Percentiles rank a stretch among this genome's conserved stretches.
Evolutionary conservation across 2,888 invertebrate species (phyloP).

Genomic region (Dusona sp.): DNA sequence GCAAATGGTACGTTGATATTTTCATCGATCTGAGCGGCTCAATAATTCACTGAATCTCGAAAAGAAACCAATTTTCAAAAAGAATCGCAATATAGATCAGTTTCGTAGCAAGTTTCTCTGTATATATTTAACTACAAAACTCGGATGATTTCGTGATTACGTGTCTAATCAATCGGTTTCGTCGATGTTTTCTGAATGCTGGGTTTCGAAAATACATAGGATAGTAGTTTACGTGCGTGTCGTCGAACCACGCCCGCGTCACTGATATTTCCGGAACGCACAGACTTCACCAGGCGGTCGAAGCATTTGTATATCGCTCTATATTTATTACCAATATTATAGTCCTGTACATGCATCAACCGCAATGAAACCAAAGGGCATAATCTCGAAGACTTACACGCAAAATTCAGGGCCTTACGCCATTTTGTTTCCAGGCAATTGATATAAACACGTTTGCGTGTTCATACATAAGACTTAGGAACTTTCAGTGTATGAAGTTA

Average conservation of each 20-base stretch:
- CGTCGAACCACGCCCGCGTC: conserved; percentile 59
- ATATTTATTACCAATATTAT: neutral
- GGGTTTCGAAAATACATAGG: conserved; percentile 36
- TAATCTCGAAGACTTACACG: neutral
- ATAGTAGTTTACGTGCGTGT: conserved; percentile 57
- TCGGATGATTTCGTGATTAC: neutral
- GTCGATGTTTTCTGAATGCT: neutral
- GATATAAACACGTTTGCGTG: conserved; percentile 3
- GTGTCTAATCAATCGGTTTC: neutral
- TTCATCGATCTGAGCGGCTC: neutral
- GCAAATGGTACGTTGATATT: too few relatives aligned
- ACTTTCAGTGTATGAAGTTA: conserved; percentile 37
- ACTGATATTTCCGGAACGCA: conserved; percentile 64
- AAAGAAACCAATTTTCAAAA: neutral
- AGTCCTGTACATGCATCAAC: neutral
- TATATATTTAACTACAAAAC: neutral
- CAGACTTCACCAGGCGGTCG: conserved; percentile 30
- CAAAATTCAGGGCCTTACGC: neutral
- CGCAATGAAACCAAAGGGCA: neutral
- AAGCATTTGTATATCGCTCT: neutral
- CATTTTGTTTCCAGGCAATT: neutral
- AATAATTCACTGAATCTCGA: neutral
- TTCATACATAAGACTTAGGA: conserved; percentile 1
- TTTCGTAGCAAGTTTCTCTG: neutral
- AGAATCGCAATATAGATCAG: neutral